phyloP scores from a whole-genome alignment of 2,888 invertebrate species.

The Pelosia muscerda region DNA sequence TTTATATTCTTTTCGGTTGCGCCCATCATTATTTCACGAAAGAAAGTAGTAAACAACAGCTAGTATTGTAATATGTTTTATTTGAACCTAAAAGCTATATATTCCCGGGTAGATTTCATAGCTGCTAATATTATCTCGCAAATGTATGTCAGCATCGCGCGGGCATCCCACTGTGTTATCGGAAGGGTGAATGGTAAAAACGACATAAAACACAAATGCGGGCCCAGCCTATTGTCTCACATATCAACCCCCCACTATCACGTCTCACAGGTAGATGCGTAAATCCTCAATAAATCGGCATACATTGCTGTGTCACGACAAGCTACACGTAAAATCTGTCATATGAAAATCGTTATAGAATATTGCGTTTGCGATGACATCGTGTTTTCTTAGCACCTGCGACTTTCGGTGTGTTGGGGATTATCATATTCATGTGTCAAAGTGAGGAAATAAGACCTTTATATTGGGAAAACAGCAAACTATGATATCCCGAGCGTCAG shows the following conservation, averaged over 20 bases:
- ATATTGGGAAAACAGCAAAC: slow-evolving; percentile 50
- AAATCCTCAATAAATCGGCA: slow-evolving; percentile 54
- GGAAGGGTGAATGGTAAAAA: slow-evolving; percentile 60
- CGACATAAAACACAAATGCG: slow-evolving; percentile 48
- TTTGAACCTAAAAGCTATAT: not conserved
- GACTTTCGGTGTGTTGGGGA: slow-evolving; percentile 55
- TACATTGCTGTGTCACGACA: slow-evolving; percentile 54
- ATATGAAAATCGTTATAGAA: slow-evolving; percentile 53
- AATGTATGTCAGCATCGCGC: slow-evolving; percentile 46
- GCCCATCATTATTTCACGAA: not conserved
- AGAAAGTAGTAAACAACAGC: not conserved
- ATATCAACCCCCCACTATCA: slow-evolving; percentile 32
- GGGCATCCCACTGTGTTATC: slow-evolving; percentile 43
- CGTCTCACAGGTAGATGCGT: slow-evolving; percentile 50
- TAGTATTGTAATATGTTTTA: not conserved
- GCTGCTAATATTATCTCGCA: slow-evolving; percentile 22
- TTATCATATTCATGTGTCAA: slow-evolving; percentile 65
- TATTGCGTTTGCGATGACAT: slow-evolving; percentile 53
- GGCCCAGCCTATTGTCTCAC: slow-evolving; percentile 50
- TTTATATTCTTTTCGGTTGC: not conserved
- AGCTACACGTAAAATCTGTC: slow-evolving; percentile 53
- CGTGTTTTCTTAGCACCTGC: slow-evolving; percentile 55
- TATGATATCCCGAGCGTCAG: slow-evolving; percentile 29
- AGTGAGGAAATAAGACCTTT: slow-evolving; percentile 47
- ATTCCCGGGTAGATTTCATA: not conserved